phyloP scores from a whole-genome alignment of 2,797 vertebrate species.

The Hoplostethus atlanticus region DNA sequence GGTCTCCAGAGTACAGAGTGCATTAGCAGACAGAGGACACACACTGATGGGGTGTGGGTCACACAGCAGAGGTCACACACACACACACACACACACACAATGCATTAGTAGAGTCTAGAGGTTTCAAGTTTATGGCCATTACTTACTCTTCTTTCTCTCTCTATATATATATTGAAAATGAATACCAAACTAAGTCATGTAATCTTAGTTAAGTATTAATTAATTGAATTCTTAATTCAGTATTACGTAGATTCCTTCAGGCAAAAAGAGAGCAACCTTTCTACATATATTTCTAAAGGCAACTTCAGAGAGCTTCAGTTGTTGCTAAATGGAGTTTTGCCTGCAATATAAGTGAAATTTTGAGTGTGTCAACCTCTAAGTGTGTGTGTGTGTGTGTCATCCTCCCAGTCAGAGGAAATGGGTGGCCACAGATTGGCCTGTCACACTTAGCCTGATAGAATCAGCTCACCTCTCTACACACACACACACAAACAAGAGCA shows the following conservation, averaged over 20 bases:
- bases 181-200: background rate
- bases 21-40: conserved; percentile 56
- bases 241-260: no score
- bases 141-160: background rate
- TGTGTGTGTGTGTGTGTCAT: conserved; percentile 25
- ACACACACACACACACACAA: background rate
- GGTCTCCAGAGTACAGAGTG: conserved; percentile 47
- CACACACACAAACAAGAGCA: conserved; percentile 18
- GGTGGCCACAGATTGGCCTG: conserved; percentile 72
- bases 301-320: no score
- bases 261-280: background rate
- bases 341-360: background rate
- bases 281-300: background rate
- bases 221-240: no score
- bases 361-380: background rate
- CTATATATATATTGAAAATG: background rate
- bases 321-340: conserved; percentile 2
- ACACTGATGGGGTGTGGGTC: conserved; percentile 49
- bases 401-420: conserved; percentile 69
- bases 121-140: background rate
- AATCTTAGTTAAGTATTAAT: background rate
- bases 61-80: conserved; percentile 38
- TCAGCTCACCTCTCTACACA: conserved; percentile 46
- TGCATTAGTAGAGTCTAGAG: conserved; percentile 16
- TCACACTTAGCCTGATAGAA: conserved; percentile 74